These are phyloP conservation scores for Spodoptera exigua DNA, from an alignment of 2,888 invertebrate genomes.

Conservation along the genomic window DNA sequence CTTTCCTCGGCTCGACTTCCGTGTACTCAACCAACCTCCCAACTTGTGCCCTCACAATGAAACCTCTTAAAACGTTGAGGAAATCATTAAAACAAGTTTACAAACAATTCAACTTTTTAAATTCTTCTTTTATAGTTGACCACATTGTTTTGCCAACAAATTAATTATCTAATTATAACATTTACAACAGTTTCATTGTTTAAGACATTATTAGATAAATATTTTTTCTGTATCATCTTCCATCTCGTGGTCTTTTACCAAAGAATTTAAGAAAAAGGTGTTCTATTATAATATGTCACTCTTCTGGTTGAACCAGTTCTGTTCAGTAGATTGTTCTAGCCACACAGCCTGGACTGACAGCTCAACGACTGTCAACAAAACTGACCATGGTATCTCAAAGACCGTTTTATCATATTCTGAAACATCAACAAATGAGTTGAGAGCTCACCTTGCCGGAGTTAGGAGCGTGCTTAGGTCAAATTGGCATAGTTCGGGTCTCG, in stretches of 20 bases:
- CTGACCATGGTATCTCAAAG: conserved; percentile 19
- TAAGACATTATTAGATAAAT: too few relatives aligned
- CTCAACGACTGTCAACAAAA: conserved; percentile 16
- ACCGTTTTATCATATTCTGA: conserved; percentile 36
- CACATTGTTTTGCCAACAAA: too few relatives aligned
- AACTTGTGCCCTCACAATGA: background rate
- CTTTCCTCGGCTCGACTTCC: conserved; percentile 4
- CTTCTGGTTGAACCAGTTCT: too few relatives aligned
- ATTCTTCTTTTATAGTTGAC: too few relatives aligned
- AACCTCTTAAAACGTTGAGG: conserved; percentile 5
- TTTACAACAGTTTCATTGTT: too few relatives aligned
- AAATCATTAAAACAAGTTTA: conserved; percentile 7
- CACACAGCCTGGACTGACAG: too few relatives aligned
- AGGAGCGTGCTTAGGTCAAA: conserved; percentile 45
- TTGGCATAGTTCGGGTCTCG: conserved; percentile 56
- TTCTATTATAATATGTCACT: too few relatives aligned
- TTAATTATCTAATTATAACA: too few relatives aligned
- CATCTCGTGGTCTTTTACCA: too few relatives aligned
- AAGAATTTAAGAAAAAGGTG: too few relatives aligned
- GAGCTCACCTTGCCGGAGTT: conserved; percentile 49
- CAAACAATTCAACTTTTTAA: background rate
- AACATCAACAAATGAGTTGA: conserved; percentile 40
- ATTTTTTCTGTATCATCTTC: too few relatives aligned
- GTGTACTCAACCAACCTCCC: conserved; percentile 18
- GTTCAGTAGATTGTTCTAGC: too few relatives aligned